Conservation (phyloP, 2,888 invertebrate genomes). For the Meteorus cinctellus region DNA sequence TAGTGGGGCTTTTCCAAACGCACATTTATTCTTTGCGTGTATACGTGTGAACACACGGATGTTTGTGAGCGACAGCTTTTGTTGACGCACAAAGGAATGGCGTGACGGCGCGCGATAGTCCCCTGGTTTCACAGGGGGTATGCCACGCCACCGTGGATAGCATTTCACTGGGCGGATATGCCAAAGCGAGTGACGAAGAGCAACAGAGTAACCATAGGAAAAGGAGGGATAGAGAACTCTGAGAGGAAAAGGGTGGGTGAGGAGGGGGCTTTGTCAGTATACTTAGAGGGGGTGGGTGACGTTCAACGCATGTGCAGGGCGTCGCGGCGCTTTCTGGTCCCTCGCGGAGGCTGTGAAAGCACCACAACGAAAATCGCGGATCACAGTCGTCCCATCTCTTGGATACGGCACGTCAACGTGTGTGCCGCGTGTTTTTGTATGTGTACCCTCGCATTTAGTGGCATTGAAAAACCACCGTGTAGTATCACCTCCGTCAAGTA, state of each 20-base stretch:
- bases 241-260: constrained; percentile 49
- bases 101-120: constrained; percentile 65
- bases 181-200: constrained; percentile 37
- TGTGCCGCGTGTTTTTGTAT: constrained; percentile 42
- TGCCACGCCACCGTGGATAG: constrained; percentile 46
- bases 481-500: background rate
- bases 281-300: constrained; percentile 53
- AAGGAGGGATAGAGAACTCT: constrained; percentile 42
- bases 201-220: constrained; percentile 35
- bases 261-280: constrained; percentile 41
- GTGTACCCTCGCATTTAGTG: constrained; percentile 31
- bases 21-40: constrained; percentile 45
- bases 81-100: constrained; percentile 68
- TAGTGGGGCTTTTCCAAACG: constrained; percentile 38
- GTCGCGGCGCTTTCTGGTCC: constrained; percentile 70
- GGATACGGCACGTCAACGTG: constrained; percentile 64
- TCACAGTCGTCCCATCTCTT: constrained; percentile 72
- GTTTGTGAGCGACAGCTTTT: constrained; percentile 54
- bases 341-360: constrained; percentile 71
- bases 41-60: constrained; percentile 52
- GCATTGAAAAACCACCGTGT: constrained; percentile 19
- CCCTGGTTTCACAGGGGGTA: constrained; percentile 55
- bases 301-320: constrained; percentile 73
- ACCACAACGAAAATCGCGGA: constrained; percentile 70
- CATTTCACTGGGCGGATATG: constrained; percentile 47